Evolutionary conservation across 1,140 invertebrate genomes (phyloP).

Genomic region (Medauroidea extradentata): DNA sequence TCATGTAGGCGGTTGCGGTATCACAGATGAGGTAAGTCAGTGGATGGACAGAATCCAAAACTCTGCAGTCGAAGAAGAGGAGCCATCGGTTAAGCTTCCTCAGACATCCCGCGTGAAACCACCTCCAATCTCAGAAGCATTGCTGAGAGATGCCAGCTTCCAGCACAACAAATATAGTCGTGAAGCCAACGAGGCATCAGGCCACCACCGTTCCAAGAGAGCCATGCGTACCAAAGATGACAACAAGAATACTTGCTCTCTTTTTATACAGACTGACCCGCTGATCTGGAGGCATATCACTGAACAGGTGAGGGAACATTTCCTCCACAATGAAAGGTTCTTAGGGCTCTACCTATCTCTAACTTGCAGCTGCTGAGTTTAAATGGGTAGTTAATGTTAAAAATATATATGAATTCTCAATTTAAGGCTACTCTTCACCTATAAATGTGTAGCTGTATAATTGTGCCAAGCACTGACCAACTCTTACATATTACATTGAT

Average conservation of each 20-base stretch:
- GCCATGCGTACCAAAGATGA: constrained; percentile 58
- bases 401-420: too few species aligned
- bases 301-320: constrained; percentile 48
- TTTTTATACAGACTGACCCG: constrained; percentile 97
- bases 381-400: too few species aligned
- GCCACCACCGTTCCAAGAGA: constrained; percentile 41
- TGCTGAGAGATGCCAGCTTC: background rate
- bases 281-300: constrained; percentile 91
- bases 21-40: constrained; percentile 76
- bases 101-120: constrained; percentile 15
- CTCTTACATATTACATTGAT: too few species aligned
- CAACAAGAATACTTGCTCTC: constrained; percentile 81
- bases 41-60: constrained; percentile 93
- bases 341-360: too few species aligned
- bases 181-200: constrained; percentile 36
- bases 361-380: too few species aligned
- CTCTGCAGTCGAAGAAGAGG: constrained; percentile 65
- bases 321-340: background rate
- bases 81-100: constrained; percentile 37
- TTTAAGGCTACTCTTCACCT: too few species aligned
- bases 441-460: too few species aligned
- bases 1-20: constrained; percentile 78
- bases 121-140: constrained; percentile 22
- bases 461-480: too few species aligned
- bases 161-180: constrained; percentile 39